Evolutionary conservation across 23 tunicate genomes (phyloP).

Genomic region (Aplidium turbinatum): DNA sequence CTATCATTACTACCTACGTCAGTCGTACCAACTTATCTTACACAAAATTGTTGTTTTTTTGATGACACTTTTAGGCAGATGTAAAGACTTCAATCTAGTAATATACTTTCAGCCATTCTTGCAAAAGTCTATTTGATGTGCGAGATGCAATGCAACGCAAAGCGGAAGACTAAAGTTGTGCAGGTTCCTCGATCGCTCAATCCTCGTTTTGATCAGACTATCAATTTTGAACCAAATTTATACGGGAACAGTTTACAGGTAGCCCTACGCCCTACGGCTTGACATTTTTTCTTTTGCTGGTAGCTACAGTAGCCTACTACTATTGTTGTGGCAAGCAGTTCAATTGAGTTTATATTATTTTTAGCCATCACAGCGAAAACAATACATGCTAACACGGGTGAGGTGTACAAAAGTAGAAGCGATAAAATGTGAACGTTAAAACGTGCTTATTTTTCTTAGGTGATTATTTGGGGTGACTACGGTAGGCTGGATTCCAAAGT

Average conservation of each 20-base stretch:
- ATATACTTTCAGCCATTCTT: slow-evolving; percentile 74
- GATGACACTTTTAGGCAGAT: too few species aligned
- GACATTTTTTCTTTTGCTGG: too few species aligned
- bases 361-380: not conserved
- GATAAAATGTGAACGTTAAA: too few species aligned
- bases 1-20: too few species aligned
- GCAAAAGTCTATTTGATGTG: slow-evolving; percentile 92
- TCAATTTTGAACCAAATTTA: slow-evolving; percentile 61
- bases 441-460: slow-evolving; percentile 2
- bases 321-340: not conserved
- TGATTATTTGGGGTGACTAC: slow-evolving; percentile 58
- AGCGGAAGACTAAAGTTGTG: slow-evolving; percentile 81
- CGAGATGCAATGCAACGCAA: slow-evolving; percentile 64
- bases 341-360: not conserved
- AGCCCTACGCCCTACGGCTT: too few species aligned
- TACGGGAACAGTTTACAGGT: slow-evolving; percentile 75
- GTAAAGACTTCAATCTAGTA: too few species aligned
- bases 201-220: slow-evolving; percentile 72
- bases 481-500: slow-evolving; percentile 89
- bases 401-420: too few species aligned
- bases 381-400: too few species aligned
- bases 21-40: too few species aligned
- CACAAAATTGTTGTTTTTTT: too few species aligned
- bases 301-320: too few species aligned
- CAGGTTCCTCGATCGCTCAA: slow-evolving; percentile 47